A percentile compares a stretch with the other conserved stretches of the same genome.
Evolutionary conservation across 2,797 vertebrate genomes (phyloP).

Genomic region (Chaetophractus vellerosus): DNA sequence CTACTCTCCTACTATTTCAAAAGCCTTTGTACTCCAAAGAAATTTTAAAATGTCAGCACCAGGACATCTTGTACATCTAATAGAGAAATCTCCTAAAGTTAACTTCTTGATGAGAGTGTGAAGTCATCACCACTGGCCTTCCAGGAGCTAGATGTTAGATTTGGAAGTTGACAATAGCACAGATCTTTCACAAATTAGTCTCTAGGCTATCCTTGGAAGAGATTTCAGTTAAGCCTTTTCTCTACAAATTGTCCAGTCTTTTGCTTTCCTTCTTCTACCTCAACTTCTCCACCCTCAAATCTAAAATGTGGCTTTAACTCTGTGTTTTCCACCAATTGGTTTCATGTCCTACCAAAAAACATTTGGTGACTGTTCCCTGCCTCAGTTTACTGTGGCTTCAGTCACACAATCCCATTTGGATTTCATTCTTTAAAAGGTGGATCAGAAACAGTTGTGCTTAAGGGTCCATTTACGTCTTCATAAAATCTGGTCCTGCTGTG

Average conservation of each 20-base stretch:
- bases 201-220: not conserved
- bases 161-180: not conserved
- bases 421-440: not conserved
- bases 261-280: not conserved
- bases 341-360: not conserved
- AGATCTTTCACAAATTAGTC: not conserved
- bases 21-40: not conserved
- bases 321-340: not conserved
- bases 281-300: not conserved
- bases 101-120: not conserved
- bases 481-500: not conserved
- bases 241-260: not conserved
- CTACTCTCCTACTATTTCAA: slow-evolving; percentile 19
- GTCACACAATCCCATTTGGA: not conserved
- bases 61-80: not conserved
- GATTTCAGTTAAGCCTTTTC: not conserved
- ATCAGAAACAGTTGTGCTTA: not conserved
- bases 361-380: not conserved
- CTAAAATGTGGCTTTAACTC: not conserved
- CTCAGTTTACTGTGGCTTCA: slow-evolving; percentile 3
- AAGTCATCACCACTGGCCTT: not conserved
- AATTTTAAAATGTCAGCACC: not conserved
- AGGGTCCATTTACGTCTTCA: not conserved
- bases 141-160: not conserved
- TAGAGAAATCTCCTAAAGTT: not conserved